Evolutionary conservation across 1,140 invertebrate species (phyloP).

Genomic region (Spodoptera litura): DNA sequence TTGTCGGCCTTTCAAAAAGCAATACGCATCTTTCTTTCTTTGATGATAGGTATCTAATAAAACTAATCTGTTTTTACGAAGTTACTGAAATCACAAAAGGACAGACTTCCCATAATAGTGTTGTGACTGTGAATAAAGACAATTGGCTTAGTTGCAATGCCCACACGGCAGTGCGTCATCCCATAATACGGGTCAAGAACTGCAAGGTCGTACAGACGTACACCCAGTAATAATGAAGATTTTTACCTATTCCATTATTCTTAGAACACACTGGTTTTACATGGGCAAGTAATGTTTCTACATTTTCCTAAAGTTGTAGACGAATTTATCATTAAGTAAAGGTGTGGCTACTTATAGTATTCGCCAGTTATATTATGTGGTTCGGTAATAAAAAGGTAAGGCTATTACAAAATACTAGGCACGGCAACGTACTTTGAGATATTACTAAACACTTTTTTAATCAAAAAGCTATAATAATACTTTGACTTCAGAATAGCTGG

Average conservation of each 20-base stretch:
- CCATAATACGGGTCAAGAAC: conserved; percentile 53
- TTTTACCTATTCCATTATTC: conserved; percentile 18
- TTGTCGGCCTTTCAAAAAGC: too few species aligned
- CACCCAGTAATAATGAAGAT: conserved; percentile 2
- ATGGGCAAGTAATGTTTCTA: not conserved
- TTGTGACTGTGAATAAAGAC: conserved; percentile 1
- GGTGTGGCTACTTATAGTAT: not conserved
- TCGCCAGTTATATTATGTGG: too few species aligned
- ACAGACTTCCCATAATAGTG: not conserved
- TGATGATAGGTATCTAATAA: too few species aligned
- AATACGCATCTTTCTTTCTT: too few species aligned
- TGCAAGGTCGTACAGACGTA: not conserved
- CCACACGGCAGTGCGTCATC: conserved; percentile 44
- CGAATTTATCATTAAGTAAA: too few species aligned
- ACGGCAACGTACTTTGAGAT: too few species aligned
- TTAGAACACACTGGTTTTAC: not conserved
- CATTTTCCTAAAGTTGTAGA: too few species aligned
- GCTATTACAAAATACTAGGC: too few species aligned
- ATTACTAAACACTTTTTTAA: too few species aligned
- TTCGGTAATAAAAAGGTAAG: too few species aligned
- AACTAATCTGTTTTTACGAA: not conserved
- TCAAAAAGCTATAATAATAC: too few species aligned
- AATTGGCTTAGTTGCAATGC: conserved; percentile 37
- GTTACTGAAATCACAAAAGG: not conserved
- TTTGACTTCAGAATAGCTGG: too few species aligned